Evolutionary conservation across 2,113 vertebrate species (phyloP).

Genomic region (Nematolebias whitei): DNA sequence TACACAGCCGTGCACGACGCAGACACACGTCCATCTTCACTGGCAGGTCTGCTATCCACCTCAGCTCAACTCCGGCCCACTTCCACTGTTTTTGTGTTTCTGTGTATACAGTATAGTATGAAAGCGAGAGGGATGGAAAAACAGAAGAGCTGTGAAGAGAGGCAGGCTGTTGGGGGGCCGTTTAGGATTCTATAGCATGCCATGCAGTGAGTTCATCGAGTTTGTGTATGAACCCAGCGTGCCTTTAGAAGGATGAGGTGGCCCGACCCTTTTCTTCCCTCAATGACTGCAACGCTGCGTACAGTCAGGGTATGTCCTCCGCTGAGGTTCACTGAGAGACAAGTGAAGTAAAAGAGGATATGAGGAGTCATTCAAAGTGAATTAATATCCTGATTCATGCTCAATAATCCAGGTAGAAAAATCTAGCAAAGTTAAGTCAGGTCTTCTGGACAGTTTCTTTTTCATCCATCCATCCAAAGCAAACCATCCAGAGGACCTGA

Average conservation of each 20-base stretch:
- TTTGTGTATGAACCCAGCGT: constrained; percentile 57
- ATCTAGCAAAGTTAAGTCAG: too few relatives aligned
- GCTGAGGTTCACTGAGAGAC: constrained; percentile 20
- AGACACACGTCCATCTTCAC: constrained; percentile 46
- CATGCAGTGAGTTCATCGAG: constrained; percentile 58
- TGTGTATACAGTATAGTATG: constrained; percentile 55
- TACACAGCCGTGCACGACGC: constrained; percentile 9
- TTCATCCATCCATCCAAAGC: too few relatives aligned
- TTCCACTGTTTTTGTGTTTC: constrained; percentile 61
- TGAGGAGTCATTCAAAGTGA: too few relatives aligned
- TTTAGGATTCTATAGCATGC: constrained; percentile 61
- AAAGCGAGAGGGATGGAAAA: constrained; percentile 49
- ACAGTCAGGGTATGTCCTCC: constrained; percentile 53
- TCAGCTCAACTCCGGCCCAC: constrained; percentile 68
- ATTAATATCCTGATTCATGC: too few relatives aligned
- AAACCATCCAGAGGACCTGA: too few relatives aligned
- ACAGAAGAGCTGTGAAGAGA: constrained; percentile 32
- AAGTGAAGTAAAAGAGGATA: too few relatives aligned
- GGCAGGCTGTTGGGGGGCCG: constrained; percentile 47
- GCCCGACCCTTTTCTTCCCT: constrained; percentile 40
- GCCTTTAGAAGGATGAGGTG: constrained; percentile 46
- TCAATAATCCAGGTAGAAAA: too few relatives aligned
- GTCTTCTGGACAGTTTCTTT: too few relatives aligned
- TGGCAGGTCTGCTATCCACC: constrained; percentile 64
- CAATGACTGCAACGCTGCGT: constrained; percentile 50